Base-by-base conservation (phyloP, 1,140 invertebrate genomes). In the Idris sp. region DNA sequence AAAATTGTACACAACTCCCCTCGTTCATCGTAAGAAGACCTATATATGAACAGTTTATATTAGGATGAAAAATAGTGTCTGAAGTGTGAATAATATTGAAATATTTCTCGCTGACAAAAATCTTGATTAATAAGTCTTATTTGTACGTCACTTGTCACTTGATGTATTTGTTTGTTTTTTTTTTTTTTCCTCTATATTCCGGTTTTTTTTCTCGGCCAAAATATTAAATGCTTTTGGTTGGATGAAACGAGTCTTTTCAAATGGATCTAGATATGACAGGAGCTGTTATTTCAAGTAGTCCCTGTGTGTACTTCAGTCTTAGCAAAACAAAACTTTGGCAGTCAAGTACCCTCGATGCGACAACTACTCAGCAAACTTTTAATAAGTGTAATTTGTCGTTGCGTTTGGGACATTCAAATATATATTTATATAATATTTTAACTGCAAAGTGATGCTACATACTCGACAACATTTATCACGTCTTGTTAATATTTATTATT, bases 71-170 rank as follows among this genome's bases (percentile, higher is more conserved):
- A 54, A 40, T 40, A 38, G 33, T 38, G 4, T 33, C 13, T 41
- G 14, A 41, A 41, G 31, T 54, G 18, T 54, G 36, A 54, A 54
- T 53, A 53, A 53, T 53, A 22, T n/a, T 13, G 10, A 11, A 36
- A 10, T 36, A 25, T 51, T 48, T 51, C 25, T 51, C n/a, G 28
- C n/a, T 13, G 19, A 9, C 8, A 41, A 41, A 56, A 44, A 44
- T 6, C 30, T 58, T 44, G 9, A 35, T 35, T 44, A 28, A 58
- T 44, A 35, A 58, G 44, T 58, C 53, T 31, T 44, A 35, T 58
- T 58, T 44, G 26, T 44, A 40, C 41, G 26, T 56, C 36, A 56
- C 53, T 58, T 33, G 1, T 43, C 33, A 33, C 14, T 7, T 18
- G 31, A 58, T 28, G 16, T 54, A 26, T 40, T 54, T 54, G 35